These are phyloP conservation scores for Pocota personata DNA, from an alignment of 2,888 invertebrate genomes.

Conservation along the genomic window DNA sequence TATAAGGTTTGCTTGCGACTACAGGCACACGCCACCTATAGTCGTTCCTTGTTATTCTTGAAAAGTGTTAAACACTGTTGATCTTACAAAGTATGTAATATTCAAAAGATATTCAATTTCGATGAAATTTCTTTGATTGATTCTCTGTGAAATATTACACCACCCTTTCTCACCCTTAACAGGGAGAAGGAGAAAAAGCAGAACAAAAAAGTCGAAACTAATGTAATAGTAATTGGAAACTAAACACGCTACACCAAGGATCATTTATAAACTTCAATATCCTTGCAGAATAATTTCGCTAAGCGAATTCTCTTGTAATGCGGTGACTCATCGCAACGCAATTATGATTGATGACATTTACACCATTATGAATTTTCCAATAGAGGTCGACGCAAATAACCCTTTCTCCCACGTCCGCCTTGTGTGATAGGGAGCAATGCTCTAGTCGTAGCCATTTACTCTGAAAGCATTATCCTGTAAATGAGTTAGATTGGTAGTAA, in stretches of 20 bases:
- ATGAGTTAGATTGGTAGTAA: not conserved
- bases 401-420: slow-evolving; percentile 32
- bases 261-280: slow-evolving; percentile 67
- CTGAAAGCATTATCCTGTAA: slow-evolving; percentile 57
- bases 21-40: too few relatives aligned
- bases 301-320: slow-evolving; percentile 70
- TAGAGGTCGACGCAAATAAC: slow-evolving; percentile 22
- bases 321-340: slow-evolving; percentile 68
- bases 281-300: slow-evolving; percentile 48
- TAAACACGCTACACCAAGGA: slow-evolving; percentile 55
- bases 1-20: too few relatives aligned
- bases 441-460: not conserved
- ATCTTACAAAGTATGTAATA: too few relatives aligned
- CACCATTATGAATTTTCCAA: slow-evolving; percentile 67
- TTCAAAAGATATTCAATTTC: not conserved
- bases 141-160: slow-evolving; percentile 9
- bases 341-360: slow-evolving; percentile 72
- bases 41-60: too few relatives aligned
- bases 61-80: too few relatives aligned
- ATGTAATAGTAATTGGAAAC: slow-evolving; percentile 65
- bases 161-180: not conserved
- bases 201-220: slow-evolving; percentile 26
- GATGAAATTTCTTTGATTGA: slow-evolving; percentile 9
- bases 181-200: not conserved
- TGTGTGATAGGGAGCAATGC: slow-evolving; percentile 11